Evolutionary conservation across 2,888 invertebrate species (phyloP), one percentile per base, ranked within the genome.

Genomic region (Drosophila rellima): DNA sequence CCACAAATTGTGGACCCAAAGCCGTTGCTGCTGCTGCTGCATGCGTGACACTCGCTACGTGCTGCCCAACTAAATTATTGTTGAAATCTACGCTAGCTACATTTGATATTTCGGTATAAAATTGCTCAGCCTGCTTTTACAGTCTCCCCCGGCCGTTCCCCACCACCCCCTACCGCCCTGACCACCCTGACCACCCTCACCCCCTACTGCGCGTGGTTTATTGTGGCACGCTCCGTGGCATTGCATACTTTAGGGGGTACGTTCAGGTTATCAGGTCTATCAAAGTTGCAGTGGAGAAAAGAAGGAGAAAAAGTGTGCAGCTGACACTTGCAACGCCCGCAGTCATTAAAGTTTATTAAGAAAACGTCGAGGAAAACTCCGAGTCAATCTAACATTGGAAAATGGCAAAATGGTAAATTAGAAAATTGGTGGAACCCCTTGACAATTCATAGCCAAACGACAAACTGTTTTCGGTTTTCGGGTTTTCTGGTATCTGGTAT

Each of bases 291-390:
- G 50, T 70, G 61, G 59, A 26, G 31, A 20, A 31, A 23, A 40
- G 40, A 4, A 7, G 42, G 10, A 13, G 56, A 67, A 48, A 35
- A 52, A 35, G 52, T 33, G 63, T 73, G 75, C 74, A 66, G 42
- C 65, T 70, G 69, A 68, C 74, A 65, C 18, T 56, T 56, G 59
- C 77, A 64, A 73, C 83, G 75, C 74, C 88, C 82, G 86, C 83
- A 84, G 78, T 80, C 88, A 88, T 84, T 84, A 85, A 84, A 84
- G 78, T 84, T 84, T 88, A 88, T 84, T 85, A 84, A 82, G 83
- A 88, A 85, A 80, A 71, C 79, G 73, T 57, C 20, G 31, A 11
- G 70, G 66, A 65, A 65, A 77, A 82, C 72, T 80, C 63, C 67
- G 56, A 66, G 56, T 75, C 60, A 66, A 77, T 72, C 68, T 63